Evolutionary conservation across 2,888 invertebrate genomes (phyloP), one percentile per base, ranked within the genome.

Genomic region (Synanthedon formicaeformis): DNA sequence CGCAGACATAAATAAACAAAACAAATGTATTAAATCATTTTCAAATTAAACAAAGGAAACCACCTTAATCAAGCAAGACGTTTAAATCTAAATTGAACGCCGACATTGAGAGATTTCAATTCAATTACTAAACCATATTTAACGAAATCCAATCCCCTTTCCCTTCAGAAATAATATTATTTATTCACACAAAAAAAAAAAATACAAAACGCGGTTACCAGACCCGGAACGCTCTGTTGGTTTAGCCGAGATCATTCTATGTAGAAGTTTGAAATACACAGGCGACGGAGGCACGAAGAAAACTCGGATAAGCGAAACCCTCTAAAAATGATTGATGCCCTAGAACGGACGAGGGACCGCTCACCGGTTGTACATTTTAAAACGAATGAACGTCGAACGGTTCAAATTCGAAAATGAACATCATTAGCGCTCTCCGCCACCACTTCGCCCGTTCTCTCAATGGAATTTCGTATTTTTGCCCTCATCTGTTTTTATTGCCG

Each of bases 21-120:
- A 67, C 63, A 74, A 75, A 78, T 34, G 2, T 34, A 8, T 79
- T 74, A 72, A 76, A 75, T 77, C 71, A 74, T 69, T 74, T 75
- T 66, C 63, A 23, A 52, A 61, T 64, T 73, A 77, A 84, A 85
- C 85, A 85, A 83, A 78, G 81, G 77, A 78, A 78, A 81, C 8
- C 79, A 66, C 80, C 78, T 76, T 77, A 72, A 78, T 81, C 76
- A 69, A 74, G 74, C 71, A 75, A 67, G 69, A 80, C 83, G 81
- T 81, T 74, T 79, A 78, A 83, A 80, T 79, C 83, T 84, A 84
- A 86, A 87, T 87, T 87, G 85, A 84, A 87, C 75, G 80, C 79
- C 85, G 87, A 85, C 87, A 85, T 87, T 87, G 87, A 86, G 81
- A 87, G 87, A 87, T 87, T 87, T 87, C 87, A 87, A 87, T 87